Conservation (phyloP, 2,113 vertebrate genomes). For the Chitala chitala region DNA sequence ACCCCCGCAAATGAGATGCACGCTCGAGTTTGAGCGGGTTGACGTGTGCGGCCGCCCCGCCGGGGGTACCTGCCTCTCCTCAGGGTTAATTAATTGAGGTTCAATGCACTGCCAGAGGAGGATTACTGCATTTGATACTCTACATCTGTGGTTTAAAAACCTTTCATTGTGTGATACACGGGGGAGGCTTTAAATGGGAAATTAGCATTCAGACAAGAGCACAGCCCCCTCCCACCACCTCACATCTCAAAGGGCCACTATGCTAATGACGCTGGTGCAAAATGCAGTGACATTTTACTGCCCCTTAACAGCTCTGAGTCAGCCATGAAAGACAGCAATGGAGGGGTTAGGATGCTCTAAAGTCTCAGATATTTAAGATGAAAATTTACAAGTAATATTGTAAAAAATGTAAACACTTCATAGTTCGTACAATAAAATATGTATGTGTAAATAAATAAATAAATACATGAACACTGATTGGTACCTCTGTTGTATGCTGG, state of each 20-base stretch:
- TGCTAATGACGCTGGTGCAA: constrained; percentile 78
- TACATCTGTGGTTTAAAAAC: constrained; percentile 84
- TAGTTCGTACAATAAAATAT: not conserved
- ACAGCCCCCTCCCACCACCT: constrained; percentile 61
- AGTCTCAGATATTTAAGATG: not conserved
- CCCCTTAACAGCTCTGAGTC: constrained; percentile 29
- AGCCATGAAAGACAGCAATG: constrained; percentile 32
- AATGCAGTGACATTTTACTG: constrained; percentile 63
- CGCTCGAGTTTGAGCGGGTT: constrained; percentile 92
- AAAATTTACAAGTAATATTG: not conserved
- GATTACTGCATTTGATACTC: constrained; percentile 81
- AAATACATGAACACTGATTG: not conserved
- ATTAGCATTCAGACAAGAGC: constrained; percentile 87
- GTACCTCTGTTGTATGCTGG: no score
- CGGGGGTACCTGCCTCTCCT: constrained; percentile 82
- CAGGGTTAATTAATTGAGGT: constrained; percentile 95
- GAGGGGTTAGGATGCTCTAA: not conserved
- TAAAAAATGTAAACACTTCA: not conserved
- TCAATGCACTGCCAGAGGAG: constrained; percentile 75
- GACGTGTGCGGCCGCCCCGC: constrained; percentile 81
- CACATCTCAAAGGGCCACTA: constrained; percentile 79
- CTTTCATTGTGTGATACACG: constrained; percentile 77
- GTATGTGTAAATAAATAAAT: not conserved
- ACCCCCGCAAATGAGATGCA: constrained; percentile 83
- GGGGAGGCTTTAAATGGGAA: constrained; percentile 81